phyloP scores from a whole-genome alignment of 2,113 vertebrate genomes.

The Dipodomys merriami region DNA sequence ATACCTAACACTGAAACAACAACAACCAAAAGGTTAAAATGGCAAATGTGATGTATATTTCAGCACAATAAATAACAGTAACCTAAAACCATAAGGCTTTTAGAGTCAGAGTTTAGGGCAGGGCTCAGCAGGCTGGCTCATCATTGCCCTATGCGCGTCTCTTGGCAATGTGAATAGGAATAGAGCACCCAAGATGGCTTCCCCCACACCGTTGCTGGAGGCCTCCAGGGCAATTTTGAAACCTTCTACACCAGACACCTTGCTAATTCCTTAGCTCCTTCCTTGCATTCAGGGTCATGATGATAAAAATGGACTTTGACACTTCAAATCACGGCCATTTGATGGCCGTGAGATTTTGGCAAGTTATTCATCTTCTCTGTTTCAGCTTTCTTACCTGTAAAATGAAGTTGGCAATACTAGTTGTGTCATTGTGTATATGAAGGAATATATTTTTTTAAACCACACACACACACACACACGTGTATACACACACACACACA shows the following conservation, averaged over 20 bases:
- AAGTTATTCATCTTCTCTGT: background rate
- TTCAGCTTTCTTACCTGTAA: constrained; percentile 33
- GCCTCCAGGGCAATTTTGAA: background rate
- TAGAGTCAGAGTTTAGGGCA: background rate
- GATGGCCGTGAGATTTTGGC: background rate
- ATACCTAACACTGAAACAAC: background rate
- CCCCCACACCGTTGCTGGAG: no score
- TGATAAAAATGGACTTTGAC: background rate
- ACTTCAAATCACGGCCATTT: background rate
- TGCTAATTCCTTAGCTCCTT: background rate
- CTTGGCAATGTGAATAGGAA: background rate
- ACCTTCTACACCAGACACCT: background rate
- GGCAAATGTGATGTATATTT: background rate
- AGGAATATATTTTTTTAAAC: no score
- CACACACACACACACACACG: no score
- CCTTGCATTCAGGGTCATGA: background rate
- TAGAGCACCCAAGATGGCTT: background rate
- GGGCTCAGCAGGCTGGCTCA: background rate
- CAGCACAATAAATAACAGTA: background rate
- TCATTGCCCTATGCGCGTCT: background rate
- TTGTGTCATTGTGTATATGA: background rate
- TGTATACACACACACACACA: background rate
- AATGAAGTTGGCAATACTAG: background rate
- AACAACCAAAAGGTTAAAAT: background rate
- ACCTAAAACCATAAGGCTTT: constrained; percentile 42